Conservation (phyloP, 1,140 invertebrate species). For the Pseudomyrmex cubaensis region DNA sequence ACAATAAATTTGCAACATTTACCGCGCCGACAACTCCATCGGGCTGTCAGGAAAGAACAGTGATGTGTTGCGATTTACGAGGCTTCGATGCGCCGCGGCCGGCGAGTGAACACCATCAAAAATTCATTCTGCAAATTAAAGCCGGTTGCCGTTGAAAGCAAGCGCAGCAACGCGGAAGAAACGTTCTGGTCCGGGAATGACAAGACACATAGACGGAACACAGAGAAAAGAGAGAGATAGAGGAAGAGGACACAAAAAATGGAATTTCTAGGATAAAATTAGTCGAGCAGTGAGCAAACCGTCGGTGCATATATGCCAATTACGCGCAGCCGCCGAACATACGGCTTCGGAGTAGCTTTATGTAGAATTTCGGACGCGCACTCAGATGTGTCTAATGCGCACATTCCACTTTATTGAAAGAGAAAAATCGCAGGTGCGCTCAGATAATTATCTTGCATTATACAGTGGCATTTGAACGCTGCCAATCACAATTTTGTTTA, state of each 20-base stretch:
- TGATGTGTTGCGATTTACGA: constrained; percentile 16
- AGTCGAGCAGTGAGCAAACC: constrained; percentile 28
- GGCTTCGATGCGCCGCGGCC: neutral
- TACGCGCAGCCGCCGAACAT: constrained; percentile 32
- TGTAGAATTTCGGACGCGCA: constrained; percentile 22
- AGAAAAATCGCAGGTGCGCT: constrained; percentile 25
- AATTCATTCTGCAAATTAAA: constrained; percentile 20
- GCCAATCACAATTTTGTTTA: too few species aligned
- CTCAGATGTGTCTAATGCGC: constrained; percentile 14
- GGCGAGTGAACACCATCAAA: constrained; percentile 11
- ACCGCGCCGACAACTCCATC: neutral
- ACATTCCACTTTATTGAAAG: neutral
- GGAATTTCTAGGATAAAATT: constrained; percentile 35
- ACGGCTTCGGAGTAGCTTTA: constrained; percentile 2
- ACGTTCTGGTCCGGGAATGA: neutral
- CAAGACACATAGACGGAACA: neutral
- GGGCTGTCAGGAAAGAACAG: neutral
- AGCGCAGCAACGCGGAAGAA: neutral
- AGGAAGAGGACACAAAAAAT: neutral
- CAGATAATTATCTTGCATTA: constrained; percentile 28
- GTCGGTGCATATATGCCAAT: constrained; percentile 24
- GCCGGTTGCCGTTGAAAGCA: neutral
- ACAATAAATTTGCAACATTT: neutral
- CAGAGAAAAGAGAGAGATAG: neutral
- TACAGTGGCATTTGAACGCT: too few species aligned